These are phyloP conservation scores for Netelia melanura DNA, from an alignment of 2,888 invertebrate species.

Conservation along the genomic window DNA sequence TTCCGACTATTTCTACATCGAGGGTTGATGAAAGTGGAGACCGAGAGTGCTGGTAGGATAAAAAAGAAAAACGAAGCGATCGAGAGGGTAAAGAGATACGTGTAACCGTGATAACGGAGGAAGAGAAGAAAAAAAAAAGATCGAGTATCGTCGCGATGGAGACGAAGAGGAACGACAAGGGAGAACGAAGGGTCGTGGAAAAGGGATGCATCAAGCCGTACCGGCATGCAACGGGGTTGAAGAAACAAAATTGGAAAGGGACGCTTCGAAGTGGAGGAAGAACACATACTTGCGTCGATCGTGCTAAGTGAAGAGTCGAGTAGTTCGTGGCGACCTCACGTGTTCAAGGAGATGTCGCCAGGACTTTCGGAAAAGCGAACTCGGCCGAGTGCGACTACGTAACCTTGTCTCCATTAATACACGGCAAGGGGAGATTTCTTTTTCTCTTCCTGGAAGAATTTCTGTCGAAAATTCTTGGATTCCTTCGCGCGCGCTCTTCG, in stretches of 20 bases:
- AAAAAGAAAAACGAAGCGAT: background rate
- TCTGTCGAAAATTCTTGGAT: too few relatives aligned
- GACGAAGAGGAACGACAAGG: slow-evolving; percentile 15
- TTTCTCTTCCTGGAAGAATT: too few relatives aligned
- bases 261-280: slow-evolving; percentile 15
- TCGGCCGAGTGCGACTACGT: slow-evolving; percentile 26
- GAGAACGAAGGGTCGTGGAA: slow-evolving; percentile 20
- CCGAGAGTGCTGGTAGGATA: slow-evolving; percentile 16
- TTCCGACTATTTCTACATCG: slow-evolving; percentile 30
- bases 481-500: too few relatives aligned
- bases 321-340: slow-evolving; percentile 7
- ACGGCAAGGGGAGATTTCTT: too few relatives aligned
- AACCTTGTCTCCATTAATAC: slow-evolving; percentile 13
- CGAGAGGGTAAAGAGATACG: background rate
- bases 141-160: background rate
- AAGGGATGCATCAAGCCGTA: background rate
- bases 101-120: background rate
- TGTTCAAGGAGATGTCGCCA: background rate
- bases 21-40: slow-evolving; percentile 40
- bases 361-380: slow-evolving; percentile 35
- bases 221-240: background rate
- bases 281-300: slow-evolving; percentile 46
- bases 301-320: slow-evolving; percentile 42
- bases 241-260: slow-evolving; percentile 30
- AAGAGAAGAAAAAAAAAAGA: slow-evolving; percentile 15